Percentiles rank a stretch among this genome's conserved stretches.
Evolutionary conservation across 2,888 invertebrate species (phyloP).

Genomic region (Proisotoma minuta): DNA sequence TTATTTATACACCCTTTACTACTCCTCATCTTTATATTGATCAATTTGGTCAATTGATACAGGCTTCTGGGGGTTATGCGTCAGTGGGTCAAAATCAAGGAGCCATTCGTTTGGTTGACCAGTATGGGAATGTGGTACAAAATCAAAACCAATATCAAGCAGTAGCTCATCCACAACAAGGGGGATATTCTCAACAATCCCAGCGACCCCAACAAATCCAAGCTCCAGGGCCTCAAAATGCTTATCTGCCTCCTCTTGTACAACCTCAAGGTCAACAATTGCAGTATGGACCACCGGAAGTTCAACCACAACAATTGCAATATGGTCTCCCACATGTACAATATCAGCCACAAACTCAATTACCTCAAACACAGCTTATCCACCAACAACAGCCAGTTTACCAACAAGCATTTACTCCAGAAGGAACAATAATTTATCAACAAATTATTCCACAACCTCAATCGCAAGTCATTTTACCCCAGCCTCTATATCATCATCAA

Average conservation of each 20-base stretch:
- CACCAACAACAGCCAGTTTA: background rate
- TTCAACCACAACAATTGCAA: background rate
- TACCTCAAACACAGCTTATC: background rate
- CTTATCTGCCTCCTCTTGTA: background rate
- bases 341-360: background rate
- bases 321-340: background rate
- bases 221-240: background rate
- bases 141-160: background rate
- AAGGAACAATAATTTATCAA: too few relatives aligned
- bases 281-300: too few relatives aligned
- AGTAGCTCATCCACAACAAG: background rate
- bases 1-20: too few relatives aligned
- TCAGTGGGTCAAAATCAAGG: too few relatives aligned
- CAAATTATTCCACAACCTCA: too few relatives aligned
- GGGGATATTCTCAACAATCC: background rate
- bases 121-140: constrained; percentile 3
- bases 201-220: background rate
- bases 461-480: background rate
- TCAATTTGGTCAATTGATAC: constrained; percentile 5
- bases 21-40: too few relatives aligned
- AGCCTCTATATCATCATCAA: background rate
- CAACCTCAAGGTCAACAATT: background rate
- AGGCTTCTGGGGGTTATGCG: background rate
- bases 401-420: too few relatives aligned
- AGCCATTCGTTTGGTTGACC: background rate